Evolutionary conservation across 2,888 invertebrate genomes (phyloP).

Genomic region (Phengaris arion): DNA sequence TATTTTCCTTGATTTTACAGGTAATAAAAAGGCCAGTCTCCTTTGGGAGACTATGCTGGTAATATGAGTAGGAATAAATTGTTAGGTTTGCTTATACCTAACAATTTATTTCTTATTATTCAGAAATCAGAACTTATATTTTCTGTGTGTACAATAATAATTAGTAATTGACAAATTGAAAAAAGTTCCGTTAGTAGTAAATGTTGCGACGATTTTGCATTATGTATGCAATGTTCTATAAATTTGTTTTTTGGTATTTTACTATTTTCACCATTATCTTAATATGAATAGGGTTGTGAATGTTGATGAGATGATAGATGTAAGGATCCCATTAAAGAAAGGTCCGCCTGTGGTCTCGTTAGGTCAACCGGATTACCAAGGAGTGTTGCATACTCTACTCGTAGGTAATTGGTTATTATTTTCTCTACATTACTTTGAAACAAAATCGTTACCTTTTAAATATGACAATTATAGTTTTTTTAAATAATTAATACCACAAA

Average conservation of each 20-base stretch:
- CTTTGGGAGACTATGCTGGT: too few species aligned
- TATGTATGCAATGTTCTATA: not conserved
- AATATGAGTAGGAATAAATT: too few species aligned
- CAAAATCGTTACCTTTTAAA: not conserved
- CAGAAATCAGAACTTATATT: too few species aligned
- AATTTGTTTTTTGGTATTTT: too few species aligned
- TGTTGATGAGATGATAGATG: too few species aligned
- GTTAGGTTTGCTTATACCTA: too few species aligned
- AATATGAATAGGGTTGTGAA: too few species aligned
- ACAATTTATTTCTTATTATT: too few species aligned
- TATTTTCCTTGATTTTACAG: not conserved
- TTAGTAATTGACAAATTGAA: not conserved
- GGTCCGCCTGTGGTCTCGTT: not conserved
- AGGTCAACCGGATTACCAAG: not conserved
- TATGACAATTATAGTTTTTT: not conserved
- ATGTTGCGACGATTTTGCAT: not conserved
- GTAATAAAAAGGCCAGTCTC: not conserved
- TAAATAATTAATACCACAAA: not conserved
- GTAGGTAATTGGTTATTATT: too few species aligned
- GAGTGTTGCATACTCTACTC: not conserved
- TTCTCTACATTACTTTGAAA: not conserved
- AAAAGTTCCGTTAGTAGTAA: not conserved
- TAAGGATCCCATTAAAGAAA: too few species aligned
- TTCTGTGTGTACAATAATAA: not conserved
- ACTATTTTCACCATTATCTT: too few species aligned